Base-by-base conservation (phyloP, 2,888 invertebrate species). In the Ichneumoninae sp. region DNA sequence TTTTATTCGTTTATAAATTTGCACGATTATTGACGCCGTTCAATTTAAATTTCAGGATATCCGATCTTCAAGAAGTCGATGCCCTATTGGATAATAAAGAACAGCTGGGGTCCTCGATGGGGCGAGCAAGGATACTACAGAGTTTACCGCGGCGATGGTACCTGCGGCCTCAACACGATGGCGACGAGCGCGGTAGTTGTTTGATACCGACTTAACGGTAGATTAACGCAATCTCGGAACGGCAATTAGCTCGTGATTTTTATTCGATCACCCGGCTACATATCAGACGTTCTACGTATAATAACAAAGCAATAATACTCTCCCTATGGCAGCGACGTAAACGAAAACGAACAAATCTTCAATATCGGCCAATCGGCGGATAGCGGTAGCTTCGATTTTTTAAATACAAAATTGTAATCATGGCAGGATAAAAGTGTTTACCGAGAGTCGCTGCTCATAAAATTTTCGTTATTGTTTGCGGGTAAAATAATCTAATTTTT, bases 71-170 rank as follows among this genome's bases (percentile, higher is more conserved):
- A 98, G 90, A 97, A 97, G 94, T 95, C 95, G 0, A 93, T 98
- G 63, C 98, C 98, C 0, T 99, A 96, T 93, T 99, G 99, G 99
- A 97, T 97, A 85, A 95, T 99, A 44, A 99, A 99, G 95, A 99
- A 99, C 94, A 98, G 98, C 13, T 99, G 99, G 99, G 98, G 99
- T 73, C 93, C 95, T 50, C 94, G 94, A 33, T 99, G 98, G 98
- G 99, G 99, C 54, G 98, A 98, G 94, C 96, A 97, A 95, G 99
- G 99, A 1, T 99, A 99, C 94, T 99, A 98, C 94, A 95, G 98
- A 87, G 97, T 99, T 79, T 99, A 96, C 94, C 95, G 99, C 82
- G 99, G 99, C 13, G 98, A 97, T 92, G 98, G 99, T 81, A 98
- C 98, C 0, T 98, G 99, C 93, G 99, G 99, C 66, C 95, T 99